Conservation (phyloP, 2,888 invertebrate genomes). For the Caenorhabditis sp. region DNA sequence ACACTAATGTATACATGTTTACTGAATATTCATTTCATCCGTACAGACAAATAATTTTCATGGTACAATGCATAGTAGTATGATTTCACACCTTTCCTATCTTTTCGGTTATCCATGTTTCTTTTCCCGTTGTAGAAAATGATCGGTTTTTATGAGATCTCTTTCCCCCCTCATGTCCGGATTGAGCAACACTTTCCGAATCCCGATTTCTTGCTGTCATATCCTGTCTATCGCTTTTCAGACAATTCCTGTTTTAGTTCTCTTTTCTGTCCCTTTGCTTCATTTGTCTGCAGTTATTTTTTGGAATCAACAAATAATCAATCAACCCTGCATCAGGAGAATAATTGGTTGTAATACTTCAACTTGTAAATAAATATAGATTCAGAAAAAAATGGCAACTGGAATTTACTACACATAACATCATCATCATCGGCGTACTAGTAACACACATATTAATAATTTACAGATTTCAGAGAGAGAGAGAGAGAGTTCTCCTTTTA, state of each 20-base stretch:
- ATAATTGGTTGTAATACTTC: background rate
- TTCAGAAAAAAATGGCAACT: background rate
- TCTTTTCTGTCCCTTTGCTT: background rate
- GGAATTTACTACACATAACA: slow-evolving; percentile 23
- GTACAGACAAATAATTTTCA: no score
- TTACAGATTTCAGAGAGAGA: background rate
- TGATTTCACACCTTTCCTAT: background rate
- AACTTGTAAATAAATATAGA: slow-evolving; percentile 30
- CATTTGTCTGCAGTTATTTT: no score
- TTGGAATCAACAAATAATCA: background rate
- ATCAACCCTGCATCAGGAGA: slow-evolving; percentile 1
- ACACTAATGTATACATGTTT: no score
- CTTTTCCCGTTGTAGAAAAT: background rate
- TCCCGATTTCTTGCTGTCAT: background rate
- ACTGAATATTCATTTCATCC: no score
- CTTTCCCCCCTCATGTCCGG: background rate
- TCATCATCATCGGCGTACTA: slow-evolving; percentile 29
- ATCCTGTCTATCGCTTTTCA: background rate
- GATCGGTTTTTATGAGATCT: background rate
- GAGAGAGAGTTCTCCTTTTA: background rate
- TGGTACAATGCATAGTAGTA: no score
- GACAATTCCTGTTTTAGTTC: background rate
- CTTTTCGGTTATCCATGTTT: background rate
- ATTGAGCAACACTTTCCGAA: background rate
- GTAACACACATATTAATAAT: slow-evolving; percentile 19